These are phyloP conservation scores for Caranx ignobilis DNA, from an alignment of 2,113 vertebrate genomes.

Conservation along the genomic window DNA sequence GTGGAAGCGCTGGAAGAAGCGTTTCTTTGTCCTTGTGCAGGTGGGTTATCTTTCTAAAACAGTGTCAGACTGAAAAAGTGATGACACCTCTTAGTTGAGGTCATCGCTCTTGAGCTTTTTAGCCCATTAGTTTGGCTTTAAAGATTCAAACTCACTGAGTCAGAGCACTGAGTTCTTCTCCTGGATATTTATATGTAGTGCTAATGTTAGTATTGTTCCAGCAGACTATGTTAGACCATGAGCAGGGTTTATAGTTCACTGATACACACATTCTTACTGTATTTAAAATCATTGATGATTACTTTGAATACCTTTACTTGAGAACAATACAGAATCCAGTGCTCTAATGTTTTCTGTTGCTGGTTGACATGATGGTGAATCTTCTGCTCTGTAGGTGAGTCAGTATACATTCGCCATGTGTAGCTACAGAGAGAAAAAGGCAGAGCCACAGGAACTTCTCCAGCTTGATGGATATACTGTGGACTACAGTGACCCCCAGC, in stretches of 20 bases:
- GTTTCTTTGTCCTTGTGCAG: slow-evolving; percentile 99
- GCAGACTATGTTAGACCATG: not conserved
- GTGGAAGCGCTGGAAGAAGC: slow-evolving; percentile 99
- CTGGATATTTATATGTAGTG: not conserved
- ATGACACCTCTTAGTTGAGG: not conserved
- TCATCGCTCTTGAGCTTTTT: not conserved
- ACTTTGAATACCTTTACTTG: not conserved
- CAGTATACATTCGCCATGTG: slow-evolving; percentile 99
- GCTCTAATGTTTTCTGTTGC: not conserved
- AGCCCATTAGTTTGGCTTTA: not conserved
- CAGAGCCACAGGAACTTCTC: slow-evolving; percentile 97
- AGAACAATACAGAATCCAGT: not conserved
- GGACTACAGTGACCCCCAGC: slow-evolving; percentile 98
- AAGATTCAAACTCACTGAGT: not conserved
- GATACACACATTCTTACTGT: not conserved
- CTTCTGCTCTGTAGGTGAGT: slow-evolving; percentile 89
- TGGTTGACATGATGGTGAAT: not conserved
- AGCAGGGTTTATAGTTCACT: not conserved
- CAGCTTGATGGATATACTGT: slow-evolving; percentile 99
- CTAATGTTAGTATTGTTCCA: too few species aligned
- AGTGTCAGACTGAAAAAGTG: not conserved
- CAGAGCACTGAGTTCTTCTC: not conserved
- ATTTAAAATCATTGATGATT: not conserved
- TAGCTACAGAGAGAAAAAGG: slow-evolving; percentile 99
- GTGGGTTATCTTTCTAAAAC: slow-evolving; percentile 76